Base-by-base conservation (phyloP, 1,140 invertebrate genomes). In the Hycleus cichorii region DNA sequence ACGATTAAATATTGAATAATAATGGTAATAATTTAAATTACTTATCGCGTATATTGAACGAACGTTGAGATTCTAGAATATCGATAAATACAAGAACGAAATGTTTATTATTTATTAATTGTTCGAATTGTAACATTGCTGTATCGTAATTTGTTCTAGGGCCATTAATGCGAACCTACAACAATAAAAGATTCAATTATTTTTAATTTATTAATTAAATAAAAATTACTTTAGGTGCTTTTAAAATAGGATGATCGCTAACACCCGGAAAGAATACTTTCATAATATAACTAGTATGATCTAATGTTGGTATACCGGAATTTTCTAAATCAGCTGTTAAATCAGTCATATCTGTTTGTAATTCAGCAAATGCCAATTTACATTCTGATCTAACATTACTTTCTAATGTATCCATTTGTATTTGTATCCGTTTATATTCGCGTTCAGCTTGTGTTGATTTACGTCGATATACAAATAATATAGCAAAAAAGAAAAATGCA, bases 261-360 rank as follows among this genome's bases (percentile, higher is more conserved):
- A 95, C 91, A 49, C 91, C 92, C 7, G 95, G 95, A 74, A 99
- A 98, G 72, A 99, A 95, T 9, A 99, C 93, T 76, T 97, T 96
- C 90, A 97, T 97, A 45, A 97, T 93, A 72, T 97, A 98, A 70
- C 91, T 94, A 49, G 93, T 88, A 71, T 97, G 94, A 76, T 97
- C 93, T 43, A 97, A 77, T 5, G 93, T 95, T 4, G 96, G 95
- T 66, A 98, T 97, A 2, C 95, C 95, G 6, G 91, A 90, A 61
- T 91, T 93, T 75, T 95, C 92, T 56, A 98, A 79, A 78, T 98
- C 94, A 39, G 92, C 94, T 38, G 93, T 97, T 63, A 99, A 78
- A 75, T 98, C 96, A 46, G 93, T 95, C 91, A 99, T 97, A 76
- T 98, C 96, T 2, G 96, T 99, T 79, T 99, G 97, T 10, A 99